A percentile compares a stretch with the other conserved stretches of the same genome.
phyloP scores from a whole-genome alignment of 2,113 vertebrate genomes.

The Thamnophis sirtalis region DNA sequence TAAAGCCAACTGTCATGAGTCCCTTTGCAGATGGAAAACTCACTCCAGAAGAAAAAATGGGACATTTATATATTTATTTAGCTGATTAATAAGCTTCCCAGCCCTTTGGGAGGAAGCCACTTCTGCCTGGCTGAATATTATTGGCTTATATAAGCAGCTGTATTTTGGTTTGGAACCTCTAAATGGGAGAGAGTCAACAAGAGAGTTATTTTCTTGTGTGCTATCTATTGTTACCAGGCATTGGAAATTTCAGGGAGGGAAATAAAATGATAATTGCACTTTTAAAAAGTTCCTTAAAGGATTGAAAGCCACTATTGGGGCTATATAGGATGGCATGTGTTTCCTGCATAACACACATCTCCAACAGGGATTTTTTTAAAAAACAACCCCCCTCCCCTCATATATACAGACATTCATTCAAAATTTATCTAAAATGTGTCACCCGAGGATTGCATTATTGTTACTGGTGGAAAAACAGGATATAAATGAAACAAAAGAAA shows the following conservation, averaged over 20 bases:
- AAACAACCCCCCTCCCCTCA: background rate
- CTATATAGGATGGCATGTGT: background rate
- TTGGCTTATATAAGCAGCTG: slow-evolving; percentile 23
- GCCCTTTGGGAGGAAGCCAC: slow-evolving; percentile 35
- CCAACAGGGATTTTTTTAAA: no score
- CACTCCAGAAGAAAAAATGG: slow-evolving; percentile 11
- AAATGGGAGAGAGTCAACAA: slow-evolving; percentile 18
- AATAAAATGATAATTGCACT: background rate
- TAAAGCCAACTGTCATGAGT: slow-evolving; percentile 35
- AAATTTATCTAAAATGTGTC: background rate
- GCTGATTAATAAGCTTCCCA: slow-evolving; percentile 33
- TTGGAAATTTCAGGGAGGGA: background rate
- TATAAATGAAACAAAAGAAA: no score
- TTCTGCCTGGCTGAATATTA: slow-evolving; percentile 23
- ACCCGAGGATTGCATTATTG: no score
- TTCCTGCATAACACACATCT: no score
- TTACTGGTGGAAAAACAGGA: no score
- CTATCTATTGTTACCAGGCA: background rate
- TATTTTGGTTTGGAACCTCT: slow-evolving; percentile 5
- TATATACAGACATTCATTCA: background rate
- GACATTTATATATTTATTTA: background rate
- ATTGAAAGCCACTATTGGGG: background rate
- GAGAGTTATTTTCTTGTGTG: slow-evolving; percentile 7
- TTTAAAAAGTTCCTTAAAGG: background rate
- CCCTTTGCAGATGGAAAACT: slow-evolving; percentile 37